phyloP scores from a whole-genome alignment of 2,888 invertebrate genomes.

The Phengaris arion region DNA sequence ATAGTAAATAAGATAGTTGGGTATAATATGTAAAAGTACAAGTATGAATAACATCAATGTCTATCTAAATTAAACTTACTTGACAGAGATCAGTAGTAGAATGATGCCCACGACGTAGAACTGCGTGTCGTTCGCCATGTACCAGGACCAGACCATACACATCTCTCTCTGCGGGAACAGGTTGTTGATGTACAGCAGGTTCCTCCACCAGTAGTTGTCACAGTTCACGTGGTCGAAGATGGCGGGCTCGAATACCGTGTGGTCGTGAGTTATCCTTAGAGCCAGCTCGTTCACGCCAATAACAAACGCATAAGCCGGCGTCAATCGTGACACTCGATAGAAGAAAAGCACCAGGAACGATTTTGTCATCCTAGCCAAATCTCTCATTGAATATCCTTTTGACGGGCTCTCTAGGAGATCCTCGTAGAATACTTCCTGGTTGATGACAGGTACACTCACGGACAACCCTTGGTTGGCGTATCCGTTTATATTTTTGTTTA shows the following conservation, averaged over 20 bases:
- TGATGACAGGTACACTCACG: slow-evolving; percentile 58
- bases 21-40: too few species aligned
- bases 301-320: slow-evolving; percentile 90
- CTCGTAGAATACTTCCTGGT: slow-evolving; percentile 70
- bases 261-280: slow-evolving; percentile 84
- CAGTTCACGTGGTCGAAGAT: slow-evolving; percentile 86
- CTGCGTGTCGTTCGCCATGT: slow-evolving; percentile 89
- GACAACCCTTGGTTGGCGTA: slow-evolving; percentile 68
- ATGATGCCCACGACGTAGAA: slow-evolving; percentile 85
- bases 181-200: slow-evolving; percentile 90
- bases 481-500: slow-evolving; percentile 70
- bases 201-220: slow-evolving; percentile 89
- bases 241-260: slow-evolving; percentile 86
- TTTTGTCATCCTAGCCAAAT: slow-evolving; percentile 61
- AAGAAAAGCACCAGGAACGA: slow-evolving; percentile 73
- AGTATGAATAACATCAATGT: too few species aligned
- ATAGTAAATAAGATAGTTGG: too few species aligned
- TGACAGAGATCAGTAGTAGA: slow-evolving; percentile 82
- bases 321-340: slow-evolving; percentile 84
- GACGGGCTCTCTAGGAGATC: slow-evolving; percentile 63
- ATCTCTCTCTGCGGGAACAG: slow-evolving; percentile 86
- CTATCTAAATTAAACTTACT: slow-evolving; percentile 70
- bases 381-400: slow-evolving; percentile 58
- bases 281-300: slow-evolving; percentile 86
- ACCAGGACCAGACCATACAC: slow-evolving; percentile 92